Evolutionary conservation across 2,797 vertebrate species (phyloP), one percentile per base, ranked within the genome.

Genomic region (Chromobotia macracanthus): DNA sequence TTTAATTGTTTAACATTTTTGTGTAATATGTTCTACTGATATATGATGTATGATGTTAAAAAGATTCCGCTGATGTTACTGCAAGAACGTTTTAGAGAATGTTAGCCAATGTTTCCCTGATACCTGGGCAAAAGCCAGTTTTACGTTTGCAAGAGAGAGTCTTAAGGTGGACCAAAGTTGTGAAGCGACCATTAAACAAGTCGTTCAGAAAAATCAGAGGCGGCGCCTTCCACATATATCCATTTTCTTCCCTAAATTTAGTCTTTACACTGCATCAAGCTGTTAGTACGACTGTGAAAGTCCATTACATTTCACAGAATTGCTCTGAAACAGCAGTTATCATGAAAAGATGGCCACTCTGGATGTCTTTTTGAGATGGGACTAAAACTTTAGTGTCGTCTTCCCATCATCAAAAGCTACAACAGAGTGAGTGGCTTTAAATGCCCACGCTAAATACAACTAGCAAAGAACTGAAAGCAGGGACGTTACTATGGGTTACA

Each of bases 181-280:
- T 77, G 58, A 76, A 77, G 65, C 60, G 41, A 8, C 55, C 55
- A 77, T 70, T 70, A 61, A 28, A 70, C 66, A 51, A 70, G 44
- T 41, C 66, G 69, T 44, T 61, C 41, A 61, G 35, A 55, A 50
- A 58, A 70, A 69, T 50, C n/a, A 38, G 41, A 61, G 53, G 3
- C 55, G 1, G n/a, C 66, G 25, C 41, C 58, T 69, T 44, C 13
- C 44, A 78, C 13, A 41, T 51, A 77, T 8, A 38, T 77, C 10
- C 3, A 68, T 69, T 51, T 38, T 25, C 55, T 35, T 69, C 15
- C 1, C 25, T 63, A 70, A 61, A 77, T 63, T 41, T 70, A 63
- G 56, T 63, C 28, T 70, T 77, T 25, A 53, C 10, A 38, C 28
- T 23, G 66, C 25, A 60, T 70, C 44, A 51, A 69, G 66, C 75